Percentiles rank a stretch among this genome's conserved stretches.
phyloP scores from a whole-genome alignment of 2,797 vertebrate genomes.

The Rhynchonycteris naso region DNA sequence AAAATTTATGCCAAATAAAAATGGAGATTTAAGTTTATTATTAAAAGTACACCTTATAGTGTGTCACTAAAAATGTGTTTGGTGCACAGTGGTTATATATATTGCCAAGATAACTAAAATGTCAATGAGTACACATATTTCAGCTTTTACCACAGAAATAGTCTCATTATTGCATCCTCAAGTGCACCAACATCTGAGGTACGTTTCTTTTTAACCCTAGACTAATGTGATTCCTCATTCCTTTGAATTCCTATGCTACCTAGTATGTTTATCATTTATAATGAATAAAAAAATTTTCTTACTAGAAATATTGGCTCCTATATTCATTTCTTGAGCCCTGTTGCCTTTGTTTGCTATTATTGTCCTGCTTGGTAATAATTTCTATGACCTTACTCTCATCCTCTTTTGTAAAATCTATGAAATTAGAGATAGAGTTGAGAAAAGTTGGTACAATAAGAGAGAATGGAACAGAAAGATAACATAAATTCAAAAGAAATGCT shows the following conservation, averaged over 20 bases:
- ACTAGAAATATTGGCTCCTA: background rate
- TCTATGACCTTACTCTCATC: background rate
- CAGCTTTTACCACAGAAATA: background rate
- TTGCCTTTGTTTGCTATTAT: background rate
- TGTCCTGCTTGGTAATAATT: background rate
- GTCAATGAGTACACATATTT: background rate
- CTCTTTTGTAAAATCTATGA: background rate
- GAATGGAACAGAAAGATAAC: background rate
- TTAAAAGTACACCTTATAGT: background rate
- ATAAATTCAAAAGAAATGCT: background rate
- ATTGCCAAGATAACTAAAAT: background rate
- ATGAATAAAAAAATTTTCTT: background rate
- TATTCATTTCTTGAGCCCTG: background rate
- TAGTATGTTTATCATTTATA: background rate
- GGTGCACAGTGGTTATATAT: background rate
- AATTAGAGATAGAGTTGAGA: background rate
- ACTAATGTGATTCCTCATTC: background rate
- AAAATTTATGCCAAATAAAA: conserved; percentile 26
- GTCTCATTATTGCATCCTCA: background rate
- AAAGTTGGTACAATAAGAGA: background rate
- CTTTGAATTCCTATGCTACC: background rate
- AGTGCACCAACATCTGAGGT: background rate
- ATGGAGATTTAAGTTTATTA: background rate
- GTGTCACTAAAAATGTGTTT: background rate
- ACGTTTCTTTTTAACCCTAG: background rate